Percentiles rank a stretch among this genome's conserved stretches.
These are phyloP conservation scores for Piprites chloris DNA, from an alignment of 2,113 vertebrate species.

Conservation along the genomic window DNA sequence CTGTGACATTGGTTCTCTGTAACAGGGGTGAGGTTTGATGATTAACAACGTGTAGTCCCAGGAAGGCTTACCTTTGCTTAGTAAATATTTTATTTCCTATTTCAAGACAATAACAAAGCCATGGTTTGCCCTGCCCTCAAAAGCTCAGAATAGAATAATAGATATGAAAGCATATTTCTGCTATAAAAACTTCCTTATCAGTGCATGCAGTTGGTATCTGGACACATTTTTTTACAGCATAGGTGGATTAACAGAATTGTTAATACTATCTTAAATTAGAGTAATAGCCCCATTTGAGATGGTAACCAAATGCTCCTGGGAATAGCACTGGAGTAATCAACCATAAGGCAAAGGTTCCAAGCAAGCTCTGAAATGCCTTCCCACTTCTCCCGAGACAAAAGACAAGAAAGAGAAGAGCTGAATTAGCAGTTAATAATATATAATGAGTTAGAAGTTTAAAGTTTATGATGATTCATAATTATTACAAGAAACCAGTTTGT, in stretches of 20 bases:
- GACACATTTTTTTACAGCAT: neutral
- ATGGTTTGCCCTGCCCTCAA: neutral
- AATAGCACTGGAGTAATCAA: neutral
- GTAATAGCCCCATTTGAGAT: neutral
- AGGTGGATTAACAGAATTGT: neutral
- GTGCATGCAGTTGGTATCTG: neutral
- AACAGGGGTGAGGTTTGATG: neutral
- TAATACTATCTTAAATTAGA: neutral
- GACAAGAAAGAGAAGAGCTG: slow-evolving; percentile 19
- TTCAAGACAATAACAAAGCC: neutral
- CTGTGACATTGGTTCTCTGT: neutral
- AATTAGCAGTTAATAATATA: slow-evolving; percentile 23
- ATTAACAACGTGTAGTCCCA: neutral
- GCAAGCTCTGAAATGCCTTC: neutral
- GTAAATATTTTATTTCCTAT: slow-evolving; percentile 36
- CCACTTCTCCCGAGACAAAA: slow-evolving; percentile 24
- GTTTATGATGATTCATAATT: slow-evolving; percentile 2
- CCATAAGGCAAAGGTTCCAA: neutral
- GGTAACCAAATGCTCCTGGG: neutral
- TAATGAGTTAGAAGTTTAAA: slow-evolving; percentile 36
- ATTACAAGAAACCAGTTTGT: slow-evolving; percentile 17
- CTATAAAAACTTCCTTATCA: neutral
- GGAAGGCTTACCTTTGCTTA: neutral
- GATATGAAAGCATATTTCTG: neutral
- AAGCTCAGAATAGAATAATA: neutral